A percentile compares a stretch with the other conserved stretches of the same genome.
phyloP scores from a whole-genome alignment of 2,113 vertebrate species.

The Boleophthalmus pectinirostris region DNA sequence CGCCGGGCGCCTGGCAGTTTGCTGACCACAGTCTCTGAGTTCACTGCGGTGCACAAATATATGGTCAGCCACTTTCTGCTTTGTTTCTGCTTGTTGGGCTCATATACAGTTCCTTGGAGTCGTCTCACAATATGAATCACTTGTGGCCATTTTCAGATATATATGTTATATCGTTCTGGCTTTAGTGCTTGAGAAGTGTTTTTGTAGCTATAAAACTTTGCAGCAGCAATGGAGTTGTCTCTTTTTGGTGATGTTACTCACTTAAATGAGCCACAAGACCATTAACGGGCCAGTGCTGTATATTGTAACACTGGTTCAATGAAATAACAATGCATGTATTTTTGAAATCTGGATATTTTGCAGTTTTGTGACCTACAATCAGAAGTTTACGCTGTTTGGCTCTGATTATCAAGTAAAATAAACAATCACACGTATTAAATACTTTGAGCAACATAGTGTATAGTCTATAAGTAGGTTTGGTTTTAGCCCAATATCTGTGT shows the following conservation, averaged over 20 bases:
- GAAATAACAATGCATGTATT: neutral
- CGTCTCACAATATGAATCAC: constrained; percentile 19
- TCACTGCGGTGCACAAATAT: constrained; percentile 5
- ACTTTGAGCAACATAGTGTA: too few species aligned
- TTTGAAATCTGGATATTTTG: neutral
- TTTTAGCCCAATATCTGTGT: too few species aligned
- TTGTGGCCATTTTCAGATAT: constrained; percentile 8
- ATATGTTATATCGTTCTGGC: constrained; percentile 2
- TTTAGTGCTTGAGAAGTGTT: neutral
- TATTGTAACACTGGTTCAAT: neutral
- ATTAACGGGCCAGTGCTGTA: neutral
- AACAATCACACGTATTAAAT: neutral
- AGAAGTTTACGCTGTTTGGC: neutral
- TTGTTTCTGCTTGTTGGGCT: constrained; percentile 8
- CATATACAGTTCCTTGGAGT: neutral
- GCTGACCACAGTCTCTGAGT: constrained; percentile 6
- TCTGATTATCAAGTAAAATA: too few species aligned
- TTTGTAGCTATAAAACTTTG: neutral
- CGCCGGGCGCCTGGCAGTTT: neutral
- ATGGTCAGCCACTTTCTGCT: constrained; percentile 8
- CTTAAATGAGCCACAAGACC: neutral
- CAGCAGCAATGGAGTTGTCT: neutral
- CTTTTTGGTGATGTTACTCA: constrained; percentile 2
- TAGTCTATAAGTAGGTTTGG: too few species aligned
- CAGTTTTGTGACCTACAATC: neutral